Evolutionary conservation across 2,797 vertebrate genomes (phyloP).

Genomic region (Chaenodraco wilsoni): DNA sequence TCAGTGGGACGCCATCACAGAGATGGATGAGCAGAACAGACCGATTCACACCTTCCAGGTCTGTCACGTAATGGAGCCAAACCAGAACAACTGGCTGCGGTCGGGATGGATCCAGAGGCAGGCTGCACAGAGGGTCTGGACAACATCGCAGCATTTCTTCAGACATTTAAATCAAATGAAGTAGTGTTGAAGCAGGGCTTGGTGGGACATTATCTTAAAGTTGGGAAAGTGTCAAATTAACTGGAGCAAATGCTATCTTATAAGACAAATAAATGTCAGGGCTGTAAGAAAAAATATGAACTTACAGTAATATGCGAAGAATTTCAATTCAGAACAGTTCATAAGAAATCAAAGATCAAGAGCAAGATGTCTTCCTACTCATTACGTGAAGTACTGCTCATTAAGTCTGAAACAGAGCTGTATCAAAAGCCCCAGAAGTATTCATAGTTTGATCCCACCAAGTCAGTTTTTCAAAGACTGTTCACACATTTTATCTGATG

Average conservation of each 20-base stretch:
- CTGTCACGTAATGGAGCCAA: conserved; percentile 98
- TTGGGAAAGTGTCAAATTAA: conserved; percentile 6
- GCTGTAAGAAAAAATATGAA: conserved; percentile 1
- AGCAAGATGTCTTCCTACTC: not conserved
- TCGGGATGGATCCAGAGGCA: conserved; percentile 96
- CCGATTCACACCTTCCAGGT: conserved; percentile 99
- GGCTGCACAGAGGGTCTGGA: conserved; percentile 89
- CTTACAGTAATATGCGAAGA: too few relatives aligned
- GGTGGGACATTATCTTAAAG: conserved; percentile 19
- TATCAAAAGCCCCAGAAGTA: not conserved
- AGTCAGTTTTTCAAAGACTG: not conserved
- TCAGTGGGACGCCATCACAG: conserved; percentile 98
- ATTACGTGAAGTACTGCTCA: not conserved
- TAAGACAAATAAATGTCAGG: not conserved
- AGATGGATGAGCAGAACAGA: conserved; percentile 97
- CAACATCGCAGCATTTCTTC: conserved; percentile 11
- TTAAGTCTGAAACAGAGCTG: conserved; percentile 24
- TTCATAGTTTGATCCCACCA: not conserved
- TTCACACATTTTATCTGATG: not conserved
- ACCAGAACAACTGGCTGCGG: conserved; percentile 99
- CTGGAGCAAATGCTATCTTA: not conserved
- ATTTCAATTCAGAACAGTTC: not conserved
- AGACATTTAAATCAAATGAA: conserved; percentile 17
- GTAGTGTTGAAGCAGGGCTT: conserved; percentile 3
- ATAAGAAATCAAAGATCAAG: conserved; percentile 21